Base-by-base conservation (phyloP, 2,888 invertebrate genomes). In the Mythimna lalbum region DNA sequence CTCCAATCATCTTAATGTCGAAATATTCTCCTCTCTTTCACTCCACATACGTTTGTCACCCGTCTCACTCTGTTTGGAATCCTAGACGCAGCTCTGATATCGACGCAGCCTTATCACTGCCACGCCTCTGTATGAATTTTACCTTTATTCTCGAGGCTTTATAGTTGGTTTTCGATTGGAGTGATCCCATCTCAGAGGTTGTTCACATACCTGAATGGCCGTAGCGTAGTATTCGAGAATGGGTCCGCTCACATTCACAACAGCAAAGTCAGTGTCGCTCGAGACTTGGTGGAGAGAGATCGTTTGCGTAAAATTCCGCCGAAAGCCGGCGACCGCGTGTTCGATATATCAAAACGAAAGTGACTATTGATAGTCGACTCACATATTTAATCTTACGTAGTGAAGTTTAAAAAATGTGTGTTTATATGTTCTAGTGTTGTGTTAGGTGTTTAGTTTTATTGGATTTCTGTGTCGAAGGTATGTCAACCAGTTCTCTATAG, bases 11-110 rank as follows among this genome's bases (percentile, higher is more conserved):
- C 93, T 92, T 91, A 92, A 94, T 92, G 90, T 91, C 87, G 83
- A 91, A 90, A 87, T 86, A 82, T 64, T 68, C 66, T 82, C 70
- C 53, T 93, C 94, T 81, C 89, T 82, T 79, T 93, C 88, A 21
- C 80, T 69, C 91, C 36, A 43, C 10, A 50, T 49, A 27, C 63
- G 71, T 69, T 60, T 68, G 73, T 81, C 62, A 74, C 21, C 88
- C 69, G 71, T 92, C 93, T 88, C 93, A 62, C 86, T 94, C 91
- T 82, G 83, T 89, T 90, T 85, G 89, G 90, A 88, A 92, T 94
- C 94, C 95, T 94, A 95, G 95, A 94, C 95, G 90, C 91, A 93
- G 93, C 92, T 91, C 90, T 95, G 95, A 94, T 95, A 95, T 95
- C 95, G 95, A 95, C 95, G 94, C 93, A 93, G 92, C 90, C 93